phyloP scores from a whole-genome alignment of 2,797 vertebrate species.

The Liparis tanakae region DNA sequence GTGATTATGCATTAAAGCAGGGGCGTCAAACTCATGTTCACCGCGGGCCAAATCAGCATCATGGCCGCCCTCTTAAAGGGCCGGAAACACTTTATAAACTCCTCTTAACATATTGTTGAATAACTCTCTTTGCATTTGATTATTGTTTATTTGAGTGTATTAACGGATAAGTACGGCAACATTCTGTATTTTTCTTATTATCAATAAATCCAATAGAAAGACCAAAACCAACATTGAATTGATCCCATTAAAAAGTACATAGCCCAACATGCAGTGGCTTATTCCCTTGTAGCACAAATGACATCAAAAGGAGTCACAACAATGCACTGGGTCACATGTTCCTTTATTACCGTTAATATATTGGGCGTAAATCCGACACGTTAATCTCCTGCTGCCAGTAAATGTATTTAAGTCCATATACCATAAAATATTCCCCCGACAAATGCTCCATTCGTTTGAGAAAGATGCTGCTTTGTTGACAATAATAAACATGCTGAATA shows the following conservation, averaged over 20 bases:
- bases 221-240: neutral
- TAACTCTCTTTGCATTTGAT: no score
- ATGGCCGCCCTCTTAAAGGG: no score
- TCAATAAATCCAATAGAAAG: neutral
- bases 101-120: no score
- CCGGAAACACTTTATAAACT: no score
- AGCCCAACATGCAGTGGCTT: neutral
- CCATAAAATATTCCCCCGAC: conserved; percentile 8
- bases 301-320: neutral
- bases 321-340: neutral
- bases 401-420: neutral
- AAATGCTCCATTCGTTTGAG: neutral
- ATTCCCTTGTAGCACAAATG: neutral
- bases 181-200: neutral
- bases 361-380: neutral
- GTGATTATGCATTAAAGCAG: conserved; percentile 3
- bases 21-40: no score
- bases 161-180: neutral
- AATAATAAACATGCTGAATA: neutral
- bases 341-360: neutral
- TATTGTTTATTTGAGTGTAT: neutral
- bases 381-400: neutral
- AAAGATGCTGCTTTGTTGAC: neutral
- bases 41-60: no score
- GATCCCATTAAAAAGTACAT: neutral